Conservation (phyloP, 2,113 vertebrate species). For the Anser cygnoides region DNA sequence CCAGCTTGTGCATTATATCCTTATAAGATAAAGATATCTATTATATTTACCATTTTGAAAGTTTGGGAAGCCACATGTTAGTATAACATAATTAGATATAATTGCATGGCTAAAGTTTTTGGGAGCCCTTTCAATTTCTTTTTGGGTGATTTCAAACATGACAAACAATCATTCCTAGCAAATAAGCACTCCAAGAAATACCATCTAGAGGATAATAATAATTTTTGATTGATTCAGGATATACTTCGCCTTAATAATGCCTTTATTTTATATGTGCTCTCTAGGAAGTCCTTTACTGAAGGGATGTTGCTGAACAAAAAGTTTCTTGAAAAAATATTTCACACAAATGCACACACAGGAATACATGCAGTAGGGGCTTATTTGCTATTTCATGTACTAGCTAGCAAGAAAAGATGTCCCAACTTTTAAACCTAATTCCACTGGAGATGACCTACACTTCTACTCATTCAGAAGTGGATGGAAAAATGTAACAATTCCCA, state of each 20-base stretch:
- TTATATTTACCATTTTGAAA: neutral
- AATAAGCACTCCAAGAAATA: neutral
- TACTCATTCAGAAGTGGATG: neutral
- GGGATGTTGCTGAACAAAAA: neutral
- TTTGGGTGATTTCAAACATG: neutral
- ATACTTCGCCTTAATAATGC: neutral
- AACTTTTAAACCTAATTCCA: neutral
- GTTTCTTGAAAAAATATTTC: neutral
- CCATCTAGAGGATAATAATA: neutral
- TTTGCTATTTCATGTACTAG: neutral
- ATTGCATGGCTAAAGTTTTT: neutral
- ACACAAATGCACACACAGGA: neutral
- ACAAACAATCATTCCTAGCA: neutral
- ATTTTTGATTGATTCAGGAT: neutral
- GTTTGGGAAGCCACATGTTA: neutral
- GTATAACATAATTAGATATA: neutral
- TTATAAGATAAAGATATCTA: neutral
- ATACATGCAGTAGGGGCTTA: neutral
- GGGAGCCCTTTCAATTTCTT: neutral
- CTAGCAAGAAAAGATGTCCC: neutral
- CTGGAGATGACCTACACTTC: slow-evolving; percentile 12
- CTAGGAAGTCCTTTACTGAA: neutral
- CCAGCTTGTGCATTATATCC: neutral
- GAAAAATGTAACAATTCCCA: neutral
- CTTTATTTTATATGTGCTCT: neutral